Base-by-base conservation (phyloP, 2,888 invertebrate species). In the Ophion ventricosus region DNA sequence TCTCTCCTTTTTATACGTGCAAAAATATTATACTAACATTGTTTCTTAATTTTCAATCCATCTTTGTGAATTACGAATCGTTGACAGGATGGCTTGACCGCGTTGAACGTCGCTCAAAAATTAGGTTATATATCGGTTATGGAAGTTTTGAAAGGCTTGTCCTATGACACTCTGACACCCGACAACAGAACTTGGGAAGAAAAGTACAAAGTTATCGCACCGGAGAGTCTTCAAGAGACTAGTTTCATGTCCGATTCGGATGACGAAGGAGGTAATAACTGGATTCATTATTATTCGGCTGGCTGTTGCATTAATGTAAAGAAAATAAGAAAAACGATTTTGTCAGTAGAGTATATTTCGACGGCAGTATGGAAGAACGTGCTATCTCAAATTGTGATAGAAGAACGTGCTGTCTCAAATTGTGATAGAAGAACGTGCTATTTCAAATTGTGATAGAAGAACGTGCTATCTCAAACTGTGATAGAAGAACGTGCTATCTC, bases 171-270 rank as follows among this genome's bases (percentile, higher is more conserved):
- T n/a, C 86, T 94, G 10, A 91, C 95, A 92, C 93, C 95, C 91
- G 92, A 93, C 80, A 93, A 92, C 78, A 93, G 75, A 94, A 95
- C 95, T 93, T 94, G 95, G 89, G 99, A 99, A 93, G 99, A 99
- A 93, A 98, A 99, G 94, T 99, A 99, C 94, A 97, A 98, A 94
- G 98, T 99, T 73, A 97, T 98, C 86, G 98, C 98, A 75, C 99
- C 99, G 0, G 99, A 99, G 94, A 97, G 98, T 87, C 98, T 99
- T 98, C 99, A 99, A 93, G 99, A 99, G 94, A 98, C 98, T 11
- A 92, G 91, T 84, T 97, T 99, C 94, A 97, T 99, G 96, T 98
- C 98, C 26, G 99, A 99, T 94, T 99, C 99, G 0, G 99, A 99
- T 93, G 99, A 99, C 94, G 99, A 99, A 95, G 98, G 98, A 94